Evolutionary conservation across 2,797 vertebrate genomes (phyloP), one percentile per base, ranked within the genome.

Genomic region (Typhlichthys subterraneus): DNA sequence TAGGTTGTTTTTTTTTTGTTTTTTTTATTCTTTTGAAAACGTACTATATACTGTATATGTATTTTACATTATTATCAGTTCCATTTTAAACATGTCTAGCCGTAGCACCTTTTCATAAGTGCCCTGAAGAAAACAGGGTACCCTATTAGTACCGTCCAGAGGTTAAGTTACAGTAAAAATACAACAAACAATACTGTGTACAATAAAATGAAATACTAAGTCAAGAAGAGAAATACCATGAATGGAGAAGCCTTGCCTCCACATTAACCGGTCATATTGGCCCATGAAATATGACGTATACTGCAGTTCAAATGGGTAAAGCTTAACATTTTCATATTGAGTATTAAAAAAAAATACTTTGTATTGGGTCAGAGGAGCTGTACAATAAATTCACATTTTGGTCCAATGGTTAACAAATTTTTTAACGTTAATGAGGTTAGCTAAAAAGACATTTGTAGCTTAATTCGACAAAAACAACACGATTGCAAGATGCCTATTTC

Each of bases 21-120:
- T 85, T 81, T 72, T 81, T 55, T 61, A 47, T 60, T 79, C 67
- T 89, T 84, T 85, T 88, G 83, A 89, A 89, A 88, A 88, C 84
- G 84, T 89, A 88, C 86, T 84, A 85, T 88, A 89, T 88, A 90
- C 84, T 85, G 84, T 90, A 88, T 90, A 90, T 81, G 82, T 91
- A 90, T 87, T 88, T 87, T 87, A 91, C 88, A 91, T 84, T 83
- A 73, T 87, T 87, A 77, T 87, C 82, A 82, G 80, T 85, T 87
- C 81, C 73, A 73, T 85, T 85, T 87, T 76, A 69, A 76, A 76
- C 49, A 60, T 67, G 33, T 82, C 72, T 69, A 78, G 73, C 82
- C 54, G 54, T 85, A 87, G 89, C 90, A 88, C 88, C 85, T 84
- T 85, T 85, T 79, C 84, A 57, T 33, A 74, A 81, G 85, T 76